These are phyloP conservation scores for Leptinotarsa peninsularis DNA, from an alignment of 2,888 invertebrate species.

Conservation along the genomic window DNA sequence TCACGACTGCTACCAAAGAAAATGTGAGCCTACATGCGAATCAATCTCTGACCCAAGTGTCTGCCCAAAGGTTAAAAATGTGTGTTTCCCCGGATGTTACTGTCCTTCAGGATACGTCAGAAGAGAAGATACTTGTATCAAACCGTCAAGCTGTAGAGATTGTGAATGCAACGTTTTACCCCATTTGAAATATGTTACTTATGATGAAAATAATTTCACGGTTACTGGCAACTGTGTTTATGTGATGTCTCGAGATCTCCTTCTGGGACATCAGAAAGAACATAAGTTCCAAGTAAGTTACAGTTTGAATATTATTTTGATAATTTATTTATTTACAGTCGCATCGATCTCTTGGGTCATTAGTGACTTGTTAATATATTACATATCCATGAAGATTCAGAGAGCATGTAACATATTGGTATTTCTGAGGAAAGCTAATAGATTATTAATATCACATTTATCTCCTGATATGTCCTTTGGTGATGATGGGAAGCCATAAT, in stretches of 20 bases:
- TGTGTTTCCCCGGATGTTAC: slow-evolving; percentile 87
- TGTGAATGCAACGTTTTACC: slow-evolving; percentile 81
- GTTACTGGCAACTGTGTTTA: slow-evolving; percentile 89
- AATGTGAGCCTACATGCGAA: slow-evolving; percentile 84
- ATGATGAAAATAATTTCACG: slow-evolving; percentile 83
- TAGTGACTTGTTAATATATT: no score
- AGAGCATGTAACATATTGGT: no score
- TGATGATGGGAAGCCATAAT: no score
- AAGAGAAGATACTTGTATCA: slow-evolving; percentile 76
- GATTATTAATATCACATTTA: no score
- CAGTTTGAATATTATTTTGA: background rate
- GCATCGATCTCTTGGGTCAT: no score
- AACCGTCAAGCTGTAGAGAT: slow-evolving; percentile 79
- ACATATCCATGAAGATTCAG: no score
- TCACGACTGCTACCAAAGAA: slow-evolving; percentile 82
- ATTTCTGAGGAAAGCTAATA: no score
- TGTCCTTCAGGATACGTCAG: slow-evolving; percentile 82
- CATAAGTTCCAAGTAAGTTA: slow-evolving; percentile 67
- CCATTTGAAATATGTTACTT: slow-evolving; percentile 84
- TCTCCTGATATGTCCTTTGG: no score
- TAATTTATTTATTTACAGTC: no score
- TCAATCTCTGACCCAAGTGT: slow-evolving; percentile 70
- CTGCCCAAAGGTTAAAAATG: slow-evolving; percentile 75
- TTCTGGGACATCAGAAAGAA: slow-evolving; percentile 66
- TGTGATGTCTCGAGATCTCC: slow-evolving; percentile 76